These are phyloP conservation scores for Chymomyza amoena DNA, from an alignment of 2,888 invertebrate species.

Conservation along the genomic window DNA sequence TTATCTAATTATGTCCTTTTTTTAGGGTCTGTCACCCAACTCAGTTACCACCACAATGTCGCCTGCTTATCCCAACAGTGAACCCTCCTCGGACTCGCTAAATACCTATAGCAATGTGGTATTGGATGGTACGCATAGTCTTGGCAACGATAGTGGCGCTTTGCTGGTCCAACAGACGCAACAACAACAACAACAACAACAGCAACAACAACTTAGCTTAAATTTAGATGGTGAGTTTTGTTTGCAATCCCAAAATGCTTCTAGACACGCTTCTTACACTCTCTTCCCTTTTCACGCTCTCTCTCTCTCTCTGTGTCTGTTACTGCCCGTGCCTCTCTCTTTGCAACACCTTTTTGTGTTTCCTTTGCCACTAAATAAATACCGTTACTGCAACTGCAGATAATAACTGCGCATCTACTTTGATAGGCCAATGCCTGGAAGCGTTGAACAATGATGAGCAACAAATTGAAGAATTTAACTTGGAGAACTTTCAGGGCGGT, in stretches of 20 bases:
- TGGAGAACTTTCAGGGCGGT: slow-evolving; percentile 89
- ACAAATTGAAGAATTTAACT: slow-evolving; percentile 88
- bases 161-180: slow-evolving; percentile 75
- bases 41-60: slow-evolving; percentile 83
- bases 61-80: slow-evolving; percentile 84
- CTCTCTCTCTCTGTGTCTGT: slow-evolving; percentile 18
- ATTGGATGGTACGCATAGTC: slow-evolving; percentile 57
- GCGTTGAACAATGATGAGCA: slow-evolving; percentile 78
- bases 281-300: slow-evolving; percentile 4
- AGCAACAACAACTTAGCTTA: slow-evolving; percentile 79
- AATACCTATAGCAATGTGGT: slow-evolving; percentile 79
- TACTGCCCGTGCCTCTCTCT: slow-evolving; percentile 14
- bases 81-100: slow-evolving; percentile 82
- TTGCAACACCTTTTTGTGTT: slow-evolving; percentile 10
- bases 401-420: slow-evolving; percentile 84
- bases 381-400: slow-evolving; percentile 80
- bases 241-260: not conserved
- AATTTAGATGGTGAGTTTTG: slow-evolving; percentile 75
- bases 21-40: slow-evolving; percentile 83
- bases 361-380: slow-evolving; percentile 43
- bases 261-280: not conserved
- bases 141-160: slow-evolving; percentile 56
- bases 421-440: slow-evolving; percentile 92
- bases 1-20: slow-evolving; percentile 16
- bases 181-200: slow-evolving; percentile 80